Conservation (phyloP, 37 sponge, comb jelly and placozoan species). For the Mnemiopsis leidyi region DNA sequence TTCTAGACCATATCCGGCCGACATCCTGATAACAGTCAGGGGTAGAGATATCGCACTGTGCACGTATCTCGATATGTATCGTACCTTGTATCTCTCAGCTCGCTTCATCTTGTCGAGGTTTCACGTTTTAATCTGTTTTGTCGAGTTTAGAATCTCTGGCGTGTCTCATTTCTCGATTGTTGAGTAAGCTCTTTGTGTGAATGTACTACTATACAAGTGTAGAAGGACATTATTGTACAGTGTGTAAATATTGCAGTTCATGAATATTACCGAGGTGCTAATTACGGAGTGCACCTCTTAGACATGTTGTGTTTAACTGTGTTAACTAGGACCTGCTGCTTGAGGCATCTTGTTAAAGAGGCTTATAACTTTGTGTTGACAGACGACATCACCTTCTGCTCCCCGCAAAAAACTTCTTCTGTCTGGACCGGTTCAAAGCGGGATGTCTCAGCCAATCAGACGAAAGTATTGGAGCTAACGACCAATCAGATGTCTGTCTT, state of each 20-base stretch:
- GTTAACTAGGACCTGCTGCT: too few relatives aligned
- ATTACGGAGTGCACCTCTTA: not conserved
- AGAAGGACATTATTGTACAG: not conserved
- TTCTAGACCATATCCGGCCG: not conserved
- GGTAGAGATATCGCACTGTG: not conserved
- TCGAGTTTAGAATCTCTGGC: too few relatives aligned
- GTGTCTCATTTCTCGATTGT: too few relatives aligned
- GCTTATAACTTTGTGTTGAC: not conserved
- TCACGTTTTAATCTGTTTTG: not conserved
- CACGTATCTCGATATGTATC: not conserved
- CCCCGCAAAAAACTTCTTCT: not conserved
- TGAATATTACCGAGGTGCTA: not conserved
- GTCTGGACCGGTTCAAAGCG: not conserved
- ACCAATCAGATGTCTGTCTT: not conserved
- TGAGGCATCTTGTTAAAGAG: too few relatives aligned
- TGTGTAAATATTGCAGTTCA: not conserved
- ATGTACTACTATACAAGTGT: too few relatives aligned
- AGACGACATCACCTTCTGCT: not conserved
- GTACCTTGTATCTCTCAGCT: not conserved
- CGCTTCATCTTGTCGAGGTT: not conserved
- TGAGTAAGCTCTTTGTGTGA: too few relatives aligned
- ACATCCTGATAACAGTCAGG: not conserved
- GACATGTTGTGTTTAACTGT: too few relatives aligned
- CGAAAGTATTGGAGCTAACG: not conserved
- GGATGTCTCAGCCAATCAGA: not conserved